Conservation (phyloP, 2,113 vertebrate genomes). For the Isichthys henryi region DNA sequence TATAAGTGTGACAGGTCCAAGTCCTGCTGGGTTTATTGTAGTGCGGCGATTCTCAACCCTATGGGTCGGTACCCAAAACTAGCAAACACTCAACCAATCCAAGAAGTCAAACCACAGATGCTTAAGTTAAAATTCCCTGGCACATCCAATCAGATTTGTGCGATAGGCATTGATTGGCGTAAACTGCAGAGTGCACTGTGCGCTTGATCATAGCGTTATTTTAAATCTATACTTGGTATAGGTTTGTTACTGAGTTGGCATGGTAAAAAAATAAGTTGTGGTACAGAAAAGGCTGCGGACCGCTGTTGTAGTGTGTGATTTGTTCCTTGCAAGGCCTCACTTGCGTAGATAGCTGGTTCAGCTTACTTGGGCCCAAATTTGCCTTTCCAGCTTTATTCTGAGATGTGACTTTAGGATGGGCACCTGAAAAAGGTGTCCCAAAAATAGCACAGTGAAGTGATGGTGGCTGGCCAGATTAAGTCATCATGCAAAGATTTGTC, state of each 20-base stretch:
- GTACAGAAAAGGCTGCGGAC: too few species aligned
- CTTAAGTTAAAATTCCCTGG: too few species aligned
- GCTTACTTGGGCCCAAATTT: not conserved
- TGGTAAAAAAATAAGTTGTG: too few species aligned
- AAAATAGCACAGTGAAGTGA: not conserved
- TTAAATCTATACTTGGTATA: too few species aligned
- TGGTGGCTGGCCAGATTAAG: not conserved
- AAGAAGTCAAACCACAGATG: too few species aligned
- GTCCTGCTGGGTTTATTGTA: not conserved
- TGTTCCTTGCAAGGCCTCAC: not conserved
- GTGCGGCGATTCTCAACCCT: not conserved
- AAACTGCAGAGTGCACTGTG: too few species aligned
- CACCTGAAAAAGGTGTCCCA: not conserved
- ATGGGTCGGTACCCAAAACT: too few species aligned
- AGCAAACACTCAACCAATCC: too few species aligned
- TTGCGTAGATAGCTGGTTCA: not conserved
- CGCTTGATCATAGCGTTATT: too few species aligned
- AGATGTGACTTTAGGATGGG: not conserved
- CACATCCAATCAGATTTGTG: too few species aligned
- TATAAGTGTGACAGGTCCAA: not conserved
- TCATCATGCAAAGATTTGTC: not conserved
- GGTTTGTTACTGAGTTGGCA: too few species aligned
- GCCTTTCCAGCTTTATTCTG: not conserved
- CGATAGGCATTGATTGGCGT: too few species aligned
- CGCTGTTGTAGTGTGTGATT: not conserved